Percentiles rank a stretch among this genome's conserved stretches.
Evolutionary conservation across 1,140 invertebrate genomes (phyloP).

Genomic region (Pseudomyrmex pallidus): DNA sequence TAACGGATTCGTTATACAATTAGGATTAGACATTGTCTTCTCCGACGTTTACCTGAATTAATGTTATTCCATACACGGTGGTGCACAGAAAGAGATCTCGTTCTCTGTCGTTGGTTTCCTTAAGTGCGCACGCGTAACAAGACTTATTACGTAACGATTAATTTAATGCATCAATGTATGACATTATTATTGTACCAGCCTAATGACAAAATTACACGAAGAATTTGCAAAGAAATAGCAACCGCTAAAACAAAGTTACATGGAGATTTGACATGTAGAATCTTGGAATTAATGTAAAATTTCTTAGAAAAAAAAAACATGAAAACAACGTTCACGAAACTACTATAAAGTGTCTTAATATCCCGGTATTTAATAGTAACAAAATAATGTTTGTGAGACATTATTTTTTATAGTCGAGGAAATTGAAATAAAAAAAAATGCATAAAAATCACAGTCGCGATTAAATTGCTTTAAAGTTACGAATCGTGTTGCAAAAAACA

Average conservation of each 20-base stretch:
- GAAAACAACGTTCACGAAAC: not conserved
- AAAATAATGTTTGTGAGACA: too few species aligned
- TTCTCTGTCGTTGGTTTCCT: conserved; percentile 11
- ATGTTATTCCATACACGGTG: not conserved
- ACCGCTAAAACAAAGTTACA: not conserved
- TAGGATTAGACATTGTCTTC: not conserved
- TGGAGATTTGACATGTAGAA: too few species aligned
- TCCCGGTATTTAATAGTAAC: too few species aligned
- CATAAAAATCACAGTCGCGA: too few species aligned
- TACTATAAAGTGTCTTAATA: not conserved
- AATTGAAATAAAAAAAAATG: too few species aligned
- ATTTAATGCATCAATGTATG: conserved; percentile 19
- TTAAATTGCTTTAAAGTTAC: too few species aligned
- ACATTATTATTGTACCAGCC: not conserved
- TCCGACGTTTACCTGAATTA: conserved; percentile 11
- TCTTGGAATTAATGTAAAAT: too few species aligned
- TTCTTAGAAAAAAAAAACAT: not conserved
- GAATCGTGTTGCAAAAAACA: too few species aligned
- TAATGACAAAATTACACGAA: conserved; percentile 4
- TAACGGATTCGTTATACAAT: conserved; percentile 1
- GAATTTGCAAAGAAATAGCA: not conserved
- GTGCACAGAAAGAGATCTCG: not conserved
- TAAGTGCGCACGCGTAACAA: not conserved
- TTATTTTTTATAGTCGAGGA: too few species aligned
- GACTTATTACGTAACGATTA: conserved; percentile 31